Evolutionary conservation across 2,888 invertebrate genomes (phyloP).

Genomic region (Pseudolycoriella hygida): DNA sequence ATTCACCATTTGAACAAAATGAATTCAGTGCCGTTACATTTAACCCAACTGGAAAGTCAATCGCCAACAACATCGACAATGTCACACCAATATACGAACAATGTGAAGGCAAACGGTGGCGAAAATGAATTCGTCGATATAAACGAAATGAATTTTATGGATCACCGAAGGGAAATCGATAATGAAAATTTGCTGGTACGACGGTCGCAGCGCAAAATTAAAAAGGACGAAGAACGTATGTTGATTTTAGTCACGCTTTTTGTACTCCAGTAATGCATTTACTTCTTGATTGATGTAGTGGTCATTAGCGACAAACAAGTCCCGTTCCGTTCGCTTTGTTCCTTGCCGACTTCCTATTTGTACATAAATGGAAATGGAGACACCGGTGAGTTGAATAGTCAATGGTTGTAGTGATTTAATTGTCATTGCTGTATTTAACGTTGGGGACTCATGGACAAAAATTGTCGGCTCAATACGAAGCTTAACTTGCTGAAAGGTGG

Average conservation of each 20-base stretch:
- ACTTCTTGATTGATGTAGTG: constrained; percentile 6
- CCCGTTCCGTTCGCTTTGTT: constrained; percentile 15
- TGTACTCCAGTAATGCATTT: neutral
- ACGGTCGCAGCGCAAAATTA: constrained; percentile 3
- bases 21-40: neutral
- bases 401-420: no score
- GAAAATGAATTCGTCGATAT: constrained; percentile 5
- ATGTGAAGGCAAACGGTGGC: neutral
- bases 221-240: constrained; percentile 5
- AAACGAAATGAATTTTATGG: constrained; percentile 5
- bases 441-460: no score
- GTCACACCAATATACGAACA: neutral
- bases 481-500: no score
- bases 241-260: neutral
- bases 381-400: no score
- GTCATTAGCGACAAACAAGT: constrained; percentile 14
- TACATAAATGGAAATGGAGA: constrained; percentile 6
- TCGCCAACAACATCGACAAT: neutral
- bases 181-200: neutral
- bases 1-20: neutral
- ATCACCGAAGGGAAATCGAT: neutral
- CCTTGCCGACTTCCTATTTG: constrained; percentile 16
- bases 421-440: no score
- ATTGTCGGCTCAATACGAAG: no score
- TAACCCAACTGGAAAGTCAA: neutral